Percentiles rank a stretch among this genome's conserved stretches.
phyloP scores from a whole-genome alignment of 2,888 invertebrate species.

The Dendrolimus pini region DNA sequence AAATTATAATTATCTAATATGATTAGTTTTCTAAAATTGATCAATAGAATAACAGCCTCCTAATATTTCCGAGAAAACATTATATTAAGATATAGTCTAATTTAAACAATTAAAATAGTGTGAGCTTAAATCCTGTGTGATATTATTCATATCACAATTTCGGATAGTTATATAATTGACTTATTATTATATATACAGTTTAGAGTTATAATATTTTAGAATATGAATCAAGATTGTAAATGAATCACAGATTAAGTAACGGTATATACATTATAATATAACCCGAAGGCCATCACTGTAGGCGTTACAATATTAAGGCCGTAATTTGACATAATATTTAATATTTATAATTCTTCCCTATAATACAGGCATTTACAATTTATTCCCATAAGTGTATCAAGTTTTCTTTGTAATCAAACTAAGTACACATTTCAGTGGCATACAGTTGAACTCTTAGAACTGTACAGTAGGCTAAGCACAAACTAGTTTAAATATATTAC shows the following conservation, averaged over 20 bases:
- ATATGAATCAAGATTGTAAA: conserved; percentile 60
- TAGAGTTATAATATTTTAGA: conserved; percentile 29
- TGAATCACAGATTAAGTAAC: conserved; percentile 67
- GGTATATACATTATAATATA: conserved; percentile 33
- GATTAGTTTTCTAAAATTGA: background rate
- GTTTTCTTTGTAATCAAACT: conserved; percentile 17
- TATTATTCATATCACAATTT: conserved; percentile 30
- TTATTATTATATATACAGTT: conserved; percentile 34
- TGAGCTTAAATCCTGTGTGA: background rate
- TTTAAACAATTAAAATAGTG: background rate
- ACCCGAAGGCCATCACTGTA: conserved; percentile 52
- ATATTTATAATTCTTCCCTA: background rate
- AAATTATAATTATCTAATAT: background rate
- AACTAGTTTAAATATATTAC: too few relatives aligned
- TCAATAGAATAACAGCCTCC: conserved; percentile 1
- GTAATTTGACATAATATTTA: conserved; percentile 32
- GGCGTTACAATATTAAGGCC: conserved; percentile 47
- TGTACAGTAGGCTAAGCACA: too few relatives aligned
- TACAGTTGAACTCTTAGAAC: too few relatives aligned
- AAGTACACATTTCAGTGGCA: conserved; percentile 37
- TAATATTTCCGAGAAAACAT: background rate
- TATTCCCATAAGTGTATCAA: too few relatives aligned
- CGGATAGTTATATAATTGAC: conserved; percentile 44
- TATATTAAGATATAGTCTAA: background rate
- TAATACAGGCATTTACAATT: too few relatives aligned